Percentiles rank a stretch among this genome's conserved stretches.
These are phyloP conservation scores for Psettodes erumei DNA, from an alignment of 2,113 vertebrate species.

Conservation along the genomic window DNA sequence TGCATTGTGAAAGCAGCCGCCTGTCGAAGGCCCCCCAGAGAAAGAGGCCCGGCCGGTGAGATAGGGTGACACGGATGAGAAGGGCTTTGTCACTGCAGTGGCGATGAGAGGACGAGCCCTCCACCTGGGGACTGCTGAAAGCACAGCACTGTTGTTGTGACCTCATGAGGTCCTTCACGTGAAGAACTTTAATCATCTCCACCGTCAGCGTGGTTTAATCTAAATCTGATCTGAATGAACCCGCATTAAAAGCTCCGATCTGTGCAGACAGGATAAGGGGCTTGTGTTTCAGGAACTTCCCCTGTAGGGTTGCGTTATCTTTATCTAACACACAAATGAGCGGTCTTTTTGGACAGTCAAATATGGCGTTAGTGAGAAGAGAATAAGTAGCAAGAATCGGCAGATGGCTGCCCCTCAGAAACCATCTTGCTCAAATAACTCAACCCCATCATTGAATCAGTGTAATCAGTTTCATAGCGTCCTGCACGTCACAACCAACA, in stretches of 20 bases:
- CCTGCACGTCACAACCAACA: too few species aligned
- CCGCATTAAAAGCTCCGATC: not conserved
- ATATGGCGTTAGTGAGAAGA: not conserved
- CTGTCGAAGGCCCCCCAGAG: slow-evolving; percentile 30
- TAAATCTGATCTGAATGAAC: not conserved
- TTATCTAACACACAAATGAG: too few species aligned
- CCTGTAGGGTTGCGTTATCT: too few species aligned
- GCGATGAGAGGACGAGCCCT: slow-evolving; percentile 24
- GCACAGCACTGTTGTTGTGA: not conserved
- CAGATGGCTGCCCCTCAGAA: too few species aligned
- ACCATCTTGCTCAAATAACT: not conserved
- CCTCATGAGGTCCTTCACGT: not conserved
- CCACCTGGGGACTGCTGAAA: slow-evolving; percentile 18
- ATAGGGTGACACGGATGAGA: slow-evolving; percentile 54
- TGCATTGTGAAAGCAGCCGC: slow-evolving; percentile 32
- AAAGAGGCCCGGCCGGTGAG: slow-evolving; percentile 22
- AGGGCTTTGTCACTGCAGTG: slow-evolving; percentile 42
- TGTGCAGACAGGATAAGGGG: not conserved
- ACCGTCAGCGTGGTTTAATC: not conserved
- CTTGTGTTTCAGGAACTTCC: too few species aligned
- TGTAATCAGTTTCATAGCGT: not conserved
- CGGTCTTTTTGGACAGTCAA: too few species aligned
- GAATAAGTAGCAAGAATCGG: not conserved
- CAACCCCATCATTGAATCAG: not conserved
- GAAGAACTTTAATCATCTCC: slow-evolving; percentile 7